Evolutionary conservation across 2,888 invertebrate genomes (phyloP).

Genomic region (Venusia cambrica): DNA sequence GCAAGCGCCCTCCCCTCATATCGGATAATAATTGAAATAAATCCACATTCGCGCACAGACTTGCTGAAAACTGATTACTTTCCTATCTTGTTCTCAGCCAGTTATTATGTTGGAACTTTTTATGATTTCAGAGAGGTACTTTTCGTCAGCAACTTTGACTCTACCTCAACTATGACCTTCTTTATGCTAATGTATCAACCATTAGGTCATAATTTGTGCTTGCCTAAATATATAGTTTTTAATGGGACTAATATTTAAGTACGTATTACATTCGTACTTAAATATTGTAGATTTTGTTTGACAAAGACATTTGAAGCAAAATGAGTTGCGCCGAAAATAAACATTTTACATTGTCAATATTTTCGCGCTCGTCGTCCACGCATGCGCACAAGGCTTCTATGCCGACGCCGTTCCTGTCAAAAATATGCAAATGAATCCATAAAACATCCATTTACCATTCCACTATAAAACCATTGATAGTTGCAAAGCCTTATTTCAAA

Average conservation of each 20-base stretch:
- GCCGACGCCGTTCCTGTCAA: slow-evolving; percentile 60
- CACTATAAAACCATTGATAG: slow-evolving; percentile 52
- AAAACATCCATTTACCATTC: slow-evolving; percentile 64
- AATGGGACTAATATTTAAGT: too few species aligned
- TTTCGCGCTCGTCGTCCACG: slow-evolving; percentile 49
- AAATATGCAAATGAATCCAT: slow-evolving; percentile 79
- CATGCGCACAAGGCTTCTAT: slow-evolving; percentile 55
- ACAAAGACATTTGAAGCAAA: slow-evolving; percentile 28
- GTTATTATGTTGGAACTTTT: slow-evolving; percentile 32
- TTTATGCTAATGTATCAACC: too few species aligned
- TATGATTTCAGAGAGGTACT: slow-evolving; percentile 23
- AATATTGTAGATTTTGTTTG: not conserved
- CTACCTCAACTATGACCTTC: too few species aligned
- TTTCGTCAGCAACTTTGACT: not conserved
- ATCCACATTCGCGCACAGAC: slow-evolving; percentile 59
- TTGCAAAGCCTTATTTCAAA: slow-evolving; percentile 38
- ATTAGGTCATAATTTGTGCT: too few species aligned
- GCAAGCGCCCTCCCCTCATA: slow-evolving; percentile 59
- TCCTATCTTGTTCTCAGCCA: slow-evolving; percentile 49
- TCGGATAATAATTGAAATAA: slow-evolving; percentile 78
- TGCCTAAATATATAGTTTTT: too few species aligned
- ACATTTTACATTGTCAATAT: slow-evolving; percentile 80
- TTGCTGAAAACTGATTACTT: slow-evolving; percentile 60
- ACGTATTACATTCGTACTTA: too few species aligned
- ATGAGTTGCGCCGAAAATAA: slow-evolving; percentile 67